Evolutionary conservation across 30 jellyfish, hydroid and myxozoan genomes (phyloP).

Genomic region (Aurelia sp.): DNA sequence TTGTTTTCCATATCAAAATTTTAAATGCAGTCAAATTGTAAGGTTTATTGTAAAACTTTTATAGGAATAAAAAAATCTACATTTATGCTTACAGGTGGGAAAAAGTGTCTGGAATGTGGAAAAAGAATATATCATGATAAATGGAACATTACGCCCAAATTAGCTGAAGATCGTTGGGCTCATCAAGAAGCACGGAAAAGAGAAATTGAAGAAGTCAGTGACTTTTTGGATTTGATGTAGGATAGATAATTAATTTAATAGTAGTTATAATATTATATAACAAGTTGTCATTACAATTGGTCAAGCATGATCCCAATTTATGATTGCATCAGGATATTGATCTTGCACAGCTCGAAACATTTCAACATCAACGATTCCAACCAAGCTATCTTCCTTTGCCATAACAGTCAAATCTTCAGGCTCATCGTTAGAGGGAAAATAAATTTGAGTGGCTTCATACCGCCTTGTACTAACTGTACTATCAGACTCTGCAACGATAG

Average conservation of each 20-base stretch:
- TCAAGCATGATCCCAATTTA: slow-evolving; percentile 28
- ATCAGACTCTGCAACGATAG: slow-evolving; percentile 21
- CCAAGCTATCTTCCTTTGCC: slow-evolving; percentile 29
- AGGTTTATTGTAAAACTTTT: no score
- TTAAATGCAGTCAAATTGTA: no score
- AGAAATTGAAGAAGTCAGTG: slow-evolving; percentile 87
- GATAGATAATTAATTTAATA: no score
- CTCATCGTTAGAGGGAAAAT: slow-evolving; percentile 31
- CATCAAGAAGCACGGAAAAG: slow-evolving; percentile 93
- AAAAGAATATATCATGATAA: slow-evolving; percentile 76
- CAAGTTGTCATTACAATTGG: not conserved
- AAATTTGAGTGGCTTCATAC: slow-evolving; percentile 10
- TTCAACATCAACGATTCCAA: slow-evolving; percentile 36
- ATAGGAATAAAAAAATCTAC: no score
- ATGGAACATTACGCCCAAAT: slow-evolving; percentile 86
- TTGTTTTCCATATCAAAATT: no score
- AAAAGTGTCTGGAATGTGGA: slow-evolving; percentile 78
- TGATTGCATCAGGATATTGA: slow-evolving; percentile 54
- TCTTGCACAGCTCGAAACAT: slow-evolving; percentile 27
- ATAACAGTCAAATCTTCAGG: slow-evolving; percentile 11
- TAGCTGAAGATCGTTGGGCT: slow-evolving; percentile 94
- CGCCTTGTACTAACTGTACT: slow-evolving; percentile 6
- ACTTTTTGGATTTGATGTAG: slow-evolving; percentile 82
- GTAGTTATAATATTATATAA: no score
- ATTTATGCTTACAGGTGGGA: slow-evolving; percentile 58